Base-by-base conservation (phyloP, 2,113 vertebrate species). In the Vimba vimba region DNA sequence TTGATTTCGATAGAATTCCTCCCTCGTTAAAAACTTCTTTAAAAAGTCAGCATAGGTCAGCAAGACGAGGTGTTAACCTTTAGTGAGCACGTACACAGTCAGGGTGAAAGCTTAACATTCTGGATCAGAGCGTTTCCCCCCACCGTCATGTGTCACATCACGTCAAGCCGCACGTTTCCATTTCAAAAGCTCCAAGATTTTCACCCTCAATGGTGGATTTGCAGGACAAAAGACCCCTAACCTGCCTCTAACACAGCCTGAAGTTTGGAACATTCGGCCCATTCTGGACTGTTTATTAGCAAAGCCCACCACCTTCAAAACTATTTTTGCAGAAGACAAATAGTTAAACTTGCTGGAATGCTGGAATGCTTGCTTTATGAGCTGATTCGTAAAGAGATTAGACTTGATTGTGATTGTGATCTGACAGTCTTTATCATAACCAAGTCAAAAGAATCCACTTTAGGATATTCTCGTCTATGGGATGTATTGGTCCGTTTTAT, bases 181-280 rank as follows among this genome's bases (percentile, higher is more conserved):
- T 89, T 89, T 87, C 78, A 90, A 90, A 91, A 91, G 88, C 64
- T 21, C n/a, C 30, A 83, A 74, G 85, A 84, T 73, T 80, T 50
- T 47, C 77, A 82, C 86, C 36, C 57, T 86, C 85, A 88, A 12
- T 64, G 45, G 57, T n/a, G 83, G 82, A 86, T 91, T 86, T 88
- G 76, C 87, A 90, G 88, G 83, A 89, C 84, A 90, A 91, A 87
- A 66, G 81, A 82, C 77, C 69, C 52, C 71, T 86, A 79, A 87
- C 88, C 86, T 85, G 79, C 43, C 55, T 57, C 55, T 57, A 21
- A 57, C 52, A 21, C 19, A 57, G 55, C 55, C 73, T 50, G 25
- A 62, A 36, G 50, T 73, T 84, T 85, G 79, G 39, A 76, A 59
- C 66, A 68, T 64, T 47, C 62, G 47, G 30, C 62, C 69, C 66